These are phyloP conservation scores for Myotis daubentonii DNA, from an alignment of 2,797 vertebrate species.

Conservation along the genomic window DNA sequence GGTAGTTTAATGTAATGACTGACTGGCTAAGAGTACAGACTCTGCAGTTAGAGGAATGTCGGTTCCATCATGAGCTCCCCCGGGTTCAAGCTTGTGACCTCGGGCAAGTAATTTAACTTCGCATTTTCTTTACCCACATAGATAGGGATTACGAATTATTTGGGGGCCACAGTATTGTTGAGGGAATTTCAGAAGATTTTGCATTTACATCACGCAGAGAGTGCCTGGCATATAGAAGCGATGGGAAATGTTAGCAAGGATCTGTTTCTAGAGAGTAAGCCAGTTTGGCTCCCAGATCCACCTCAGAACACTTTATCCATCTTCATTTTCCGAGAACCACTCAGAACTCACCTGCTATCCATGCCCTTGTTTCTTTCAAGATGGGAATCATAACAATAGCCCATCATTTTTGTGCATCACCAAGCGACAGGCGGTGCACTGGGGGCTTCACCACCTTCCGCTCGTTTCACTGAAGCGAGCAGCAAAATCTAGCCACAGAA, in stretches of 20 bases:
- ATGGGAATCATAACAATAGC: not conserved
- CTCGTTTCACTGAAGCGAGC: not conserved
- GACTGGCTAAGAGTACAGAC: not conserved
- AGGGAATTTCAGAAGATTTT: not conserved
- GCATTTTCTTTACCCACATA: not conserved
- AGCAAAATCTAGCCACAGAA: not conserved
- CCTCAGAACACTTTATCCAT: not conserved
- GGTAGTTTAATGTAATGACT: not conserved
- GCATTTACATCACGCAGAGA: not conserved
- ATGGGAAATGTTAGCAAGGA: not conserved
- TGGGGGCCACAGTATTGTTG: not conserved
- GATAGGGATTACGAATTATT: not conserved
- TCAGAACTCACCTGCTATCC: not conserved
- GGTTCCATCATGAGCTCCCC: not conserved
- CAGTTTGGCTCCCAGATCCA: not conserved
- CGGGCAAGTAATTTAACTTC: not conserved
- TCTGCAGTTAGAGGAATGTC: not conserved
- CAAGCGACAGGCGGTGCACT: not conserved
- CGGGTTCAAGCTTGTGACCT: not conserved
- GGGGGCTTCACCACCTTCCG: not conserved
- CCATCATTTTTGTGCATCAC: not conserved
- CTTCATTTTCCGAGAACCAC: not conserved
- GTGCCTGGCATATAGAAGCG: not conserved
- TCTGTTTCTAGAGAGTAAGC: slow-evolving; percentile 12
- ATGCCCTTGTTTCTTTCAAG: not conserved